Evolutionary conservation across 1,140 invertebrate species (phyloP), one percentile per base, ranked within the genome.

Genomic region (Solenopsis fugax): DNA sequence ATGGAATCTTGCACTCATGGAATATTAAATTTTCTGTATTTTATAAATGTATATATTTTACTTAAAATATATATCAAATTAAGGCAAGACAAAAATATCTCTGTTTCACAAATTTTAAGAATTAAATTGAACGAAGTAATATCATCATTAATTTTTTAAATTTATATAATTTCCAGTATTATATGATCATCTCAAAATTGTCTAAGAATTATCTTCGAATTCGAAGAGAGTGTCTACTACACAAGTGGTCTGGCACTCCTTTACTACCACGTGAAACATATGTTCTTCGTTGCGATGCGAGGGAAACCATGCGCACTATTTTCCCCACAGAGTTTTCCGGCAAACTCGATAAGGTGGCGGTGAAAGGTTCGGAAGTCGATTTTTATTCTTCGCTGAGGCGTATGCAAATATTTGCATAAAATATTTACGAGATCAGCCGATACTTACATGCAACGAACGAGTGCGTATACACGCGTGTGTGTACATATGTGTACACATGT

Each of bases 321-420:
- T 65, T n/a, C 13, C 21, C 21, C 13, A 5, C 18, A 64, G 29
- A 75, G 64, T 85, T 78, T 85, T 78, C 34, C 58, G 50, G 9
- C n/a, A 45, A 81, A 65, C 34, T 65, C 48, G 60, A 78, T 77
- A 78, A 78, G 16, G 50, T 48, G n/a, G 9, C 16, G 29, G 29
- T 54, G 82, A 78, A 78, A 77, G 58, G 34, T 77, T 75, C 54
- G 54, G n/a, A 50, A 84, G 45, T 62, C n/a, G 41, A 84, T 62
- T 84, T 84, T 84, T 84, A 73, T 84, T 84, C 41, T n/a, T 50
- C n/a, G 12, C 41, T 6, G 18, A 73, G 6, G 54, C 69, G 48
- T 62, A 73, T 13, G 69, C 45, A 73, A 75, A 84, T 37, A 75
- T 73, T 75, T 75, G 71, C 37, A 29, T 81, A 48, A 69, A 69